Conservation (phyloP, 2,113 vertebrate species). For the Sitta europaea region DNA sequence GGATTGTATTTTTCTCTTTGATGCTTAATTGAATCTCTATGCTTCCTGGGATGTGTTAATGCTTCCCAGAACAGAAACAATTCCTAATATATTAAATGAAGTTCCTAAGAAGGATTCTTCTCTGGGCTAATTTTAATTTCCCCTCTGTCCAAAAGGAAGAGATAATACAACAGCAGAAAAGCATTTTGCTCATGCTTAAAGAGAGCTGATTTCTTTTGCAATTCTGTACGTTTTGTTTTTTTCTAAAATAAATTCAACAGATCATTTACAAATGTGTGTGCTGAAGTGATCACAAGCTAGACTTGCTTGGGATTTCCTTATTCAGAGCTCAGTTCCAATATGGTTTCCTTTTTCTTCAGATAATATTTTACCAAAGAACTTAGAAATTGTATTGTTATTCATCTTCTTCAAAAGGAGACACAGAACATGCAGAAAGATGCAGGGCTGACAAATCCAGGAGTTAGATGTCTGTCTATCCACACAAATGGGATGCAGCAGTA, state of each 20-base stretch:
- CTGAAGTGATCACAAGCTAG: slow-evolving; percentile 4
- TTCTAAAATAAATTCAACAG: slow-evolving; percentile 50
- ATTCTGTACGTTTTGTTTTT: slow-evolving; percentile 38
- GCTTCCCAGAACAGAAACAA: slow-evolving; percentile 54
- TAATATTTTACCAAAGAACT: background rate
- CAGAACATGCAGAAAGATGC: background rate
- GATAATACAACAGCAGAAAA: slow-evolving; percentile 51
- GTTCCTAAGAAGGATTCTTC: slow-evolving; percentile 36
- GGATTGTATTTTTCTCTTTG: slow-evolving; percentile 46
- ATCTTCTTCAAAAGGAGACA: background rate
- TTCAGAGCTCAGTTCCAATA: background rate
- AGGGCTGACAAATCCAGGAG: background rate
- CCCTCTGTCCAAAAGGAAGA: slow-evolving; percentile 36
- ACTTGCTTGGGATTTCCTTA: background rate
- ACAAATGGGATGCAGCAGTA: background rate
- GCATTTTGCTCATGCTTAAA: slow-evolving; percentile 42
- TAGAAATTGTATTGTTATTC: background rate
- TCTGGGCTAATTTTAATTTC: slow-evolving; percentile 51
- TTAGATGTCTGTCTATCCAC: background rate
- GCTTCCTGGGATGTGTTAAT: slow-evolving; percentile 56
- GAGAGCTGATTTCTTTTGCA: slow-evolving; percentile 49
- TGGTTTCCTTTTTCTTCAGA: background rate
- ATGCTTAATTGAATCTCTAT: slow-evolving; percentile 67
- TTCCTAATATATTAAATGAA: slow-evolving; percentile 45
- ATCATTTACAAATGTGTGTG: slow-evolving; percentile 31